Evolutionary conservation across 2,797 vertebrate species (phyloP).

Genomic region (Nannoperca australis): DNA sequence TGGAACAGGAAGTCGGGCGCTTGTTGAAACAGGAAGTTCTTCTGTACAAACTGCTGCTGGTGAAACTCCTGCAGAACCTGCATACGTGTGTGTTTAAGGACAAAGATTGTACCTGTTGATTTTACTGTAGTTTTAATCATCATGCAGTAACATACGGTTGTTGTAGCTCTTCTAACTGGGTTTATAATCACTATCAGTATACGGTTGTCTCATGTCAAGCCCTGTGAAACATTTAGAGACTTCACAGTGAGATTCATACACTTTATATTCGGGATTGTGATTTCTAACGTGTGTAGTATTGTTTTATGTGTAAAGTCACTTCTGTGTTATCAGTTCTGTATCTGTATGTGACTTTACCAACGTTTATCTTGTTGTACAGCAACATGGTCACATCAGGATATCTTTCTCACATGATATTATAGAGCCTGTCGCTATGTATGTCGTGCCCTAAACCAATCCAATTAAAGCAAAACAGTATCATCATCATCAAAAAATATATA

Average conservation of each 20-base stretch:
- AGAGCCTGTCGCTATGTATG: background rate
- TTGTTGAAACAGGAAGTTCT: conserved; percentile 90
- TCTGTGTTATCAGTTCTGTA: background rate
- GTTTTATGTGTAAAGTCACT: too few species aligned
- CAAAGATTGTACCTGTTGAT: background rate
- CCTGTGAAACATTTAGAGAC: too few species aligned
- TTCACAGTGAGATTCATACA: too few species aligned
- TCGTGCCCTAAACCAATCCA: background rate
- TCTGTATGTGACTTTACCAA: background rate
- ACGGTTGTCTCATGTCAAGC: too few species aligned
- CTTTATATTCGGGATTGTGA: too few species aligned
- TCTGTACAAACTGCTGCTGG: conserved; percentile 93
- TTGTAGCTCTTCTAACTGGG: too few species aligned
- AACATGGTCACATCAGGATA: background rate
- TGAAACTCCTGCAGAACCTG: conserved; percentile 93
- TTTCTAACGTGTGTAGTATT: too few species aligned
- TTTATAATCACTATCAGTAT: too few species aligned
- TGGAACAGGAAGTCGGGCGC: conserved; percentile 90
- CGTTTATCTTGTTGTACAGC: background rate
- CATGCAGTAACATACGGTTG: too few species aligned
- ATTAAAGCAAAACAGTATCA: background rate
- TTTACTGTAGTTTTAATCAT: too few species aligned
- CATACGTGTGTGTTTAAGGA: background rate
- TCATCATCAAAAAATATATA: background rate
- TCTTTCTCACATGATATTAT: background rate